These are phyloP conservation scores for Chaetops frenatus DNA, from an alignment of 2,113 vertebrate species.

Conservation along the genomic window DNA sequence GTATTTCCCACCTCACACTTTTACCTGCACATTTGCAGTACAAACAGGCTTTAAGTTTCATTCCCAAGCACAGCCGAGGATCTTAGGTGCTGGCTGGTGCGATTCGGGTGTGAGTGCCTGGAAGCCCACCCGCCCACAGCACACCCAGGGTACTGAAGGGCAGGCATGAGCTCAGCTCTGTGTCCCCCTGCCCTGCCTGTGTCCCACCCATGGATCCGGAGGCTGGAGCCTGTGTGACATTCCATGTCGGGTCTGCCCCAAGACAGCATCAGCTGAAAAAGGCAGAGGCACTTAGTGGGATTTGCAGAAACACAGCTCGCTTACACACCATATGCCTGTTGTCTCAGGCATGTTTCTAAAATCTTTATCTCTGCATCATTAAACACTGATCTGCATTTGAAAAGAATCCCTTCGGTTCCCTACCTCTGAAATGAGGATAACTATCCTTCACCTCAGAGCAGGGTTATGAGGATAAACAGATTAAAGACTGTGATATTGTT, in stretches of 20 bases:
- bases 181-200: neutral
- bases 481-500: conserved; percentile 51
- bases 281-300: conserved; percentile 18
- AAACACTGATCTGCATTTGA: conserved; percentile 61
- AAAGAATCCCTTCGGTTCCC: conserved; percentile 45
- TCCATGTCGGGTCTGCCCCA: neutral
- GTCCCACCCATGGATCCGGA: neutral
- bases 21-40: neutral
- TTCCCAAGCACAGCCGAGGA: neutral
- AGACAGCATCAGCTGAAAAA: neutral
- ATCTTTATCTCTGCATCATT: conserved; percentile 63
- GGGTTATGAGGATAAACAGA: conserved; percentile 56
- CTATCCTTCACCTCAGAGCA: conserved; percentile 32
- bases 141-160: fast-evolving
- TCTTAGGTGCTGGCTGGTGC: fast-evolving
- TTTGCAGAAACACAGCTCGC: conserved; percentile 39
- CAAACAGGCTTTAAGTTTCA: neutral
- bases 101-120: neutral
- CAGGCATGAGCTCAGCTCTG: fast-evolving
- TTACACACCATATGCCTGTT: neutral
- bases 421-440: conserved; percentile 52
- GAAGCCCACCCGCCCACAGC: neutral
- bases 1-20: neutral
- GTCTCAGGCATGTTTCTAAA: conserved; percentile 27
- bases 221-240: neutral